Conservation (phyloP, 2,113 vertebrate genomes). For the Hippopotamus amphibius region DNA sequence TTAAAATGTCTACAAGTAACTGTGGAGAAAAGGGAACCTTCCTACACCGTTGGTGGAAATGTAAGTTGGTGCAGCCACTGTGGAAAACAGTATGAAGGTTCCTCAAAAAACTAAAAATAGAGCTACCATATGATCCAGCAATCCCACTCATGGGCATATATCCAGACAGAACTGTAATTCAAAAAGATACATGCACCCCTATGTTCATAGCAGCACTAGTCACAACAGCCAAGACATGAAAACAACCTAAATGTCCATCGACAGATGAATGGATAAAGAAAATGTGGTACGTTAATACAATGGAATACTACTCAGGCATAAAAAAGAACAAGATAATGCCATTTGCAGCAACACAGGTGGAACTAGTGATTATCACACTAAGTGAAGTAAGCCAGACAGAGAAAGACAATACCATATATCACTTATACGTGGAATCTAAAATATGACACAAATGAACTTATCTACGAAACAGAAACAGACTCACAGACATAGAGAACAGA, state of each 20-base stretch:
- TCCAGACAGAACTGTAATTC: background rate
- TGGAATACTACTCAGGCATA: background rate
- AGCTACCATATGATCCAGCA: background rate
- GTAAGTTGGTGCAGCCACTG: background rate
- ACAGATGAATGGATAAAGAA: background rate
- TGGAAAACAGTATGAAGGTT: background rate
- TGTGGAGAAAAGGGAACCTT: background rate
- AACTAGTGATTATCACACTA: background rate
- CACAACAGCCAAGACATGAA: background rate
- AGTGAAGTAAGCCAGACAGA: background rate
- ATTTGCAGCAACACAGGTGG: background rate
- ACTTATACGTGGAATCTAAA: background rate
- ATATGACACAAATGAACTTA: background rate
- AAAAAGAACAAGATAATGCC: background rate
- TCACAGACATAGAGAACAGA: background rate
- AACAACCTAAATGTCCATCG: background rate
- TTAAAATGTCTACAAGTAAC: background rate
- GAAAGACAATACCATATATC: background rate
- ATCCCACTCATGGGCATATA: background rate
- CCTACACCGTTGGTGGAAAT: background rate
- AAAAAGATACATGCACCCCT: background rate
- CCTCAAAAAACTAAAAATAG: background rate
- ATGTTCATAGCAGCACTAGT: background rate
- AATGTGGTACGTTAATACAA: accelerated
- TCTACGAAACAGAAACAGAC: background rate